Evolutionary conservation across 2,888 invertebrate species (phyloP).

Genomic region (Rhimphoctona megacephalus): DNA sequence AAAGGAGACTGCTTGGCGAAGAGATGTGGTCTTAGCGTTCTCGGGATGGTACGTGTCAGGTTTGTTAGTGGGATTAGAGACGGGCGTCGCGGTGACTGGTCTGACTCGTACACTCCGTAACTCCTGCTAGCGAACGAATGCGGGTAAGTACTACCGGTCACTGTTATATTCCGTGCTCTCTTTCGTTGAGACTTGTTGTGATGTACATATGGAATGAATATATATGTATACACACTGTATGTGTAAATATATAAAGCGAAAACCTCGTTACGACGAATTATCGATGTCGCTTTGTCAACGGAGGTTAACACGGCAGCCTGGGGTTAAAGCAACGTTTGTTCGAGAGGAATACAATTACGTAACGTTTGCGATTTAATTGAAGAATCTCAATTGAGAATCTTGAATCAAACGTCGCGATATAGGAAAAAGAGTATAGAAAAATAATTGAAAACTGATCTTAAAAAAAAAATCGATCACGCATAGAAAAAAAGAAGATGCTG

Average conservation of each 20-base stretch:
- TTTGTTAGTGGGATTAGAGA: slow-evolving; percentile 70
- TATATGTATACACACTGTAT: not conserved
- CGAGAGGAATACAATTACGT: slow-evolving; percentile 27
- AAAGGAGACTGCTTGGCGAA: not conserved
- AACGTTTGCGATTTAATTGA: not conserved
- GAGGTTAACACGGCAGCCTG: slow-evolving; percentile 20
- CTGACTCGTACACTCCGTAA: slow-evolving; percentile 63
- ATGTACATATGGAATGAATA: not conserved
- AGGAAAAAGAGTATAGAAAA: not conserved
- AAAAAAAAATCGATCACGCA: not conserved
- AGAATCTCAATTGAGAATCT: not conserved
- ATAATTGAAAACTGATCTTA: not conserved
- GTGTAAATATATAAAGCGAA: not conserved
- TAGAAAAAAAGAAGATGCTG: not conserved
- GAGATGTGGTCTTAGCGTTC: slow-evolving; percentile 24
- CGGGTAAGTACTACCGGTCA: slow-evolving; percentile 27
- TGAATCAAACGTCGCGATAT: not conserved
- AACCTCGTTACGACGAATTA: slow-evolving; percentile 68
- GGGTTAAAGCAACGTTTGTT: slow-evolving; percentile 46
- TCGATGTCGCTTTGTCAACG: slow-evolving; percentile 50
- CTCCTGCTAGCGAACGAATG: slow-evolving; percentile 45
- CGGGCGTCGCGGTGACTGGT: slow-evolving; percentile 65
- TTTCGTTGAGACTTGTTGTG: not conserved
- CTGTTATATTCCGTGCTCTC: slow-evolving; percentile 10
- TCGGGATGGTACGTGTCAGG: slow-evolving; percentile 62